phyloP scores from a whole-genome alignment of 2,113 vertebrate genomes.

The Octodon degus region DNA sequence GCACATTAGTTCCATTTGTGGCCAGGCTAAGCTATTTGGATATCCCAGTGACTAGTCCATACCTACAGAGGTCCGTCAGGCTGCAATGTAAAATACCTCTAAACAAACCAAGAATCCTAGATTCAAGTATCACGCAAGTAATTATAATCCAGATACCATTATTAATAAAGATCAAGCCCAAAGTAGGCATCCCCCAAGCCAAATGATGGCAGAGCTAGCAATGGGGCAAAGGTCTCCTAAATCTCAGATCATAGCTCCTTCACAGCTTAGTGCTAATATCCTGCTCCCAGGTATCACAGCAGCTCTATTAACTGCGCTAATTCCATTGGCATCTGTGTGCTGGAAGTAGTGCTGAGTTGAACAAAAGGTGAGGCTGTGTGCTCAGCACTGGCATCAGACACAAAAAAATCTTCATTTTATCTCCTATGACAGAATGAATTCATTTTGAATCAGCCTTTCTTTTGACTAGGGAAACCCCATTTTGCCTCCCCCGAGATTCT shows the following conservation, averaged over 20 bases:
- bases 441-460: constrained; percentile 56
- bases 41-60: neutral
- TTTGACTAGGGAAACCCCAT: constrained; percentile 59
- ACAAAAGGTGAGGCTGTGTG: constrained; percentile 24
- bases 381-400: neutral
- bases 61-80: neutral
- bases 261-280: neutral
- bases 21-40: neutral
- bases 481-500: constrained; percentile 19
- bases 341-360: neutral
- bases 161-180: neutral
- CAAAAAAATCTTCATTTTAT: constrained; percentile 44
- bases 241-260: neutral
- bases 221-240: neutral
- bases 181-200: neutral
- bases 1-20: neutral
- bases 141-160: neutral
- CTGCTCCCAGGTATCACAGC: neutral
- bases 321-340: neutral
- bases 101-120: constrained; percentile 4
- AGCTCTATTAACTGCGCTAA: neutral
- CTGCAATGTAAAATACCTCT: neutral
- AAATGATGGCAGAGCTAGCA: neutral
- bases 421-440: neutral
- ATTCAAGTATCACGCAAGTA: neutral